A percentile compares a stretch with the other conserved stretches of the same genome.
Evolutionary conservation across 2,113 vertebrate species (phyloP).

Genomic region (Anoplopoma fimbria): DNA sequence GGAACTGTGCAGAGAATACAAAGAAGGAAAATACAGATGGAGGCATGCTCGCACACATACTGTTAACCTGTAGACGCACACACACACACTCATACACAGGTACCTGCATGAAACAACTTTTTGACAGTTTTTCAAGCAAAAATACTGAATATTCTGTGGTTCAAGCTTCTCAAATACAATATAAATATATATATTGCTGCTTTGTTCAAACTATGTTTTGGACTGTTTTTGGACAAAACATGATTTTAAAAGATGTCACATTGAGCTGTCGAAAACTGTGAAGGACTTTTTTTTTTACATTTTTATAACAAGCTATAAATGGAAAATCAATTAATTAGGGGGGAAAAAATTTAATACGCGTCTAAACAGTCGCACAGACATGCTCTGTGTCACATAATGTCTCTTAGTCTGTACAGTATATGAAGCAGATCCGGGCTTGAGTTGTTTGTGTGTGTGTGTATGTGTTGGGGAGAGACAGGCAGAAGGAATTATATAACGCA

Average conservation of each 20-base stretch:
- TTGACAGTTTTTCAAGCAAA: not conserved
- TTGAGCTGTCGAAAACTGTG: too few relatives aligned
- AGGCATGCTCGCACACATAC: not conserved
- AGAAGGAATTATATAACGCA: constrained; percentile 20
- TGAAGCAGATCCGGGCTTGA: not conserved
- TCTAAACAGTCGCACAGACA: not conserved
- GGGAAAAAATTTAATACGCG: not conserved
- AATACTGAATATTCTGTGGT: not conserved
- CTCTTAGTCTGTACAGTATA: not conserved
- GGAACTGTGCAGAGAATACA: constrained; percentile 15
- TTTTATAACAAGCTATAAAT: too few relatives aligned
- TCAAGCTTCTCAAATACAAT: not conserved
- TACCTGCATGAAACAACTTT: not conserved
- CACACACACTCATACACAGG: too few relatives aligned
- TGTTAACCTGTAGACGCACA: not conserved
- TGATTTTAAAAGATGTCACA: not conserved
- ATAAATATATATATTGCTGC: too few relatives aligned
- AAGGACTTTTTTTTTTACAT: too few relatives aligned
- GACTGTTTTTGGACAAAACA: not conserved
- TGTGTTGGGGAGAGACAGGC: not conserved
- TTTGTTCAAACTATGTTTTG: not conserved
- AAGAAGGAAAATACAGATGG: constrained; percentile 5
- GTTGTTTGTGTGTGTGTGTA: not conserved
- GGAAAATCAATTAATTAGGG: not conserved
- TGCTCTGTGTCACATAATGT: not conserved